Conservation (phyloP, 2,113 vertebrate genomes). For the Scophthalmus maximus region DNA sequence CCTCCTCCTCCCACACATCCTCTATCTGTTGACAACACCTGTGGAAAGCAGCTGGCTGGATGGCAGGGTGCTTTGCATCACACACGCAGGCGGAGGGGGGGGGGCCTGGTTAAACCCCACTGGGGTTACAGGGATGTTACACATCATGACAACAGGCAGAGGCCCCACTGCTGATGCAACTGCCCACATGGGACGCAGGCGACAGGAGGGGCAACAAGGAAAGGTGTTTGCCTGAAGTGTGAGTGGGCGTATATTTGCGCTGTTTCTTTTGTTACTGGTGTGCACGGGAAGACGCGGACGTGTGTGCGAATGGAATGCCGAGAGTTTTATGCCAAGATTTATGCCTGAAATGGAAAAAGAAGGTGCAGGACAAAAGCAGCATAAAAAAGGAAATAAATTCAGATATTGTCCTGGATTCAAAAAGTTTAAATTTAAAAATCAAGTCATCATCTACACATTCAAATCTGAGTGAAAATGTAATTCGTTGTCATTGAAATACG, state of each 20-base stretch:
- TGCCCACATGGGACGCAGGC: constrained; percentile 51
- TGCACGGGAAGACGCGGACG: too few relatives aligned
- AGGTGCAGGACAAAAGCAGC: too few relatives aligned
- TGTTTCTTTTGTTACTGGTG: too few relatives aligned
- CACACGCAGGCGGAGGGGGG: constrained; percentile 26
- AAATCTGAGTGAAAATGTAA: too few relatives aligned
- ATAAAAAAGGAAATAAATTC: too few relatives aligned
- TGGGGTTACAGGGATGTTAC: constrained; percentile 66
- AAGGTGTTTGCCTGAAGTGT: constrained; percentile 52
- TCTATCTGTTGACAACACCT: constrained; percentile 66
- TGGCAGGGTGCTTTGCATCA: constrained; percentile 53
- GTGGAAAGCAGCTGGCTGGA: constrained; percentile 67
- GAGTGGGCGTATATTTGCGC: constrained; percentile 12
- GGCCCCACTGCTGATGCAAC: constrained; percentile 68
- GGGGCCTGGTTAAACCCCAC: constrained; percentile 34
- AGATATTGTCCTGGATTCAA: too few relatives aligned
- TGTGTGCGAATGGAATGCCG: too few relatives aligned
- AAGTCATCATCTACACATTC: too few relatives aligned
- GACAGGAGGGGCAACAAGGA: neutral
- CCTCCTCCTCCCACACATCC: constrained; percentile 17
- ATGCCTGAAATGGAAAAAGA: too few relatives aligned
- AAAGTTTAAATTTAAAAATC: too few relatives aligned
- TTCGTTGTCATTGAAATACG: too few relatives aligned
- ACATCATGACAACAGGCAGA: constrained; percentile 67
- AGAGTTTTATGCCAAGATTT: too few relatives aligned